Conservation (phyloP, 2,113 vertebrate species). For the Gymnogyps californianus region DNA sequence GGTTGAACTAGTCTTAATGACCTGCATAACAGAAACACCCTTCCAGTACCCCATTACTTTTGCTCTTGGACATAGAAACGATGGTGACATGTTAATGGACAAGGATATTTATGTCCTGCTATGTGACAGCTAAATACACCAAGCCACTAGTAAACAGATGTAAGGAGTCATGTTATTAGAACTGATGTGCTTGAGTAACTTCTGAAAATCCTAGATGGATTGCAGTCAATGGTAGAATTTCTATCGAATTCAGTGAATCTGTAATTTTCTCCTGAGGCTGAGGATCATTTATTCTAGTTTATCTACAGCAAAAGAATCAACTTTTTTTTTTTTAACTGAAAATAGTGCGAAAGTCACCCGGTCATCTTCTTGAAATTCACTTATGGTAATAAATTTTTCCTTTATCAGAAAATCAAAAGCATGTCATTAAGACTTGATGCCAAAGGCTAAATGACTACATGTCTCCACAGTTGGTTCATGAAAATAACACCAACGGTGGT, state of each 20-base stretch:
- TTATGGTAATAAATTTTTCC: background rate
- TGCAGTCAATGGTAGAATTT: background rate
- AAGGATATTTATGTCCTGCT: background rate
- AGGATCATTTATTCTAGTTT: background rate
- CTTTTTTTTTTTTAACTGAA: background rate
- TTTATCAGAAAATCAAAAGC: background rate
- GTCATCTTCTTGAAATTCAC: background rate
- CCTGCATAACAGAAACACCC: background rate
- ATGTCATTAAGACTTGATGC: background rate
- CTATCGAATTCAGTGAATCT: background rate
- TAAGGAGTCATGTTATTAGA: background rate
- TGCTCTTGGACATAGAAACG: background rate
- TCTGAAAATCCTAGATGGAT: background rate
- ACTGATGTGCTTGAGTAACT: background rate
- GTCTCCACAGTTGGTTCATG: background rate
- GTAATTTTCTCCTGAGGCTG: background rate
- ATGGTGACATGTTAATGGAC: background rate
- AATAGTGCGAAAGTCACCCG: background rate
- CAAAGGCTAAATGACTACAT: background rate
- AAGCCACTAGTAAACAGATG: background rate
- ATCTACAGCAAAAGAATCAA: background rate
- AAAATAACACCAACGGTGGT: background rate
- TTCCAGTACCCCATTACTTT: background rate
- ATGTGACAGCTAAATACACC: background rate
- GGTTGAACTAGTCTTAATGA: background rate